Base-by-base conservation (phyloP, 2,888 invertebrate genomes). In the Tortrix viridana region DNA sequence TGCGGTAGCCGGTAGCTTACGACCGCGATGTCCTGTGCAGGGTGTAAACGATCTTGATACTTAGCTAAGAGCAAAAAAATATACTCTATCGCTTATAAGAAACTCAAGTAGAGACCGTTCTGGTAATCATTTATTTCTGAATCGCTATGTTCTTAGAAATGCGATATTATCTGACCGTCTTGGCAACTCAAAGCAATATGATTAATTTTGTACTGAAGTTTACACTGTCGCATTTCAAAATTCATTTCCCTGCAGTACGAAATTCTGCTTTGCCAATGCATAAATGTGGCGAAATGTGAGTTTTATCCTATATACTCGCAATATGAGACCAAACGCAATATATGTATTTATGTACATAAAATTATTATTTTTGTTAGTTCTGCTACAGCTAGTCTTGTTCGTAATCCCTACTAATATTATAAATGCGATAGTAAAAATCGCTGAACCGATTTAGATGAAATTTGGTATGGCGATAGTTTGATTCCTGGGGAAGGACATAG, bases 1-100 rank as follows among this genome's bases (percentile, higher is more conserved):
- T 68, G 73, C 66, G 64, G 71, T 76, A 74, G 78, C 77, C 84
- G 77, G 80, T 84, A 80, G 82, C 83, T 72, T 77, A 72, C 77
- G 72, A 74, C 74, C 75, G 75, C 74, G 75, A 74, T 74, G 77
- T 76, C 74, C 70, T 75, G 68, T 79, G 78, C 69, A 43, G 62
- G 67, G 76, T 64, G 38, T 22, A 44, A 74, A 63, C 37, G 41
- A 67, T 76, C 73, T 86, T 85, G 85, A 83, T 86, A 84, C 79
- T 86, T 80, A 66, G 22, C 32, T 16, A 19, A 14, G 16, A 23
- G 46, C 18, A 16, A 50, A 52, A 23, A 22, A 20, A 9, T 5
- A n/a, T 38, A 14, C 44, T 44, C 32, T 23, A 20, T 2, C 43
- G 59, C 26, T 49, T 16, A 26, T 23, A 18, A n/a, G 16, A 18